A percentile compares a stretch with the other conserved stretches of the same genome.
These are phyloP conservation scores for Aphidoletes aphidimyza DNA, from an alignment of 2,888 invertebrate species.

Conservation along the genomic window DNA sequence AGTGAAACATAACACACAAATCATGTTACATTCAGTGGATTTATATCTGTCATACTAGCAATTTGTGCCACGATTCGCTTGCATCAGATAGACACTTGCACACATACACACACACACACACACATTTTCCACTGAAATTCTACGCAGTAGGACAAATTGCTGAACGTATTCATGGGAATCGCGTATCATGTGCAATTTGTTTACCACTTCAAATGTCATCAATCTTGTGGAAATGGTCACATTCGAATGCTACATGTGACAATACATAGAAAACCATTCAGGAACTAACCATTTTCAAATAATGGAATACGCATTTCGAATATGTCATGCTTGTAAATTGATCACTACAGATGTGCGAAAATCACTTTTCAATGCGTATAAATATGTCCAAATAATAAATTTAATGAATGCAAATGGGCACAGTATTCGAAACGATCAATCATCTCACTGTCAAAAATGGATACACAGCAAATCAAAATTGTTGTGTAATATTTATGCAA, in stretches of 20 bases:
- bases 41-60: neutral
- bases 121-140: neutral
- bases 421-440: neutral
- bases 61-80: neutral
- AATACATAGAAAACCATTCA: neutral
- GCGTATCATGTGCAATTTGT: slow-evolving; percentile 20
- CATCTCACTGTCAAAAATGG: neutral
- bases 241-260: neutral
- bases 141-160: neutral
- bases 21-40: neutral
- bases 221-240: neutral
- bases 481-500: too few relatives aligned
- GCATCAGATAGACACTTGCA: neutral
- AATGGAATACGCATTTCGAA: neutral
- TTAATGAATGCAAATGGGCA: neutral
- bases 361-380: neutral
- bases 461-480: neutral
- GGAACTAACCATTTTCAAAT: neutral
- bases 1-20: neutral
- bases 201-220: neutral
- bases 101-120: neutral
- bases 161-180: neutral
- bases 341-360: neutral
- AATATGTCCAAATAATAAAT: neutral
- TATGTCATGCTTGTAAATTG: neutral